Evolutionary conservation across 2,797 vertebrate genomes (phyloP).

Genomic region (Zenarchopterus dispar): DNA sequence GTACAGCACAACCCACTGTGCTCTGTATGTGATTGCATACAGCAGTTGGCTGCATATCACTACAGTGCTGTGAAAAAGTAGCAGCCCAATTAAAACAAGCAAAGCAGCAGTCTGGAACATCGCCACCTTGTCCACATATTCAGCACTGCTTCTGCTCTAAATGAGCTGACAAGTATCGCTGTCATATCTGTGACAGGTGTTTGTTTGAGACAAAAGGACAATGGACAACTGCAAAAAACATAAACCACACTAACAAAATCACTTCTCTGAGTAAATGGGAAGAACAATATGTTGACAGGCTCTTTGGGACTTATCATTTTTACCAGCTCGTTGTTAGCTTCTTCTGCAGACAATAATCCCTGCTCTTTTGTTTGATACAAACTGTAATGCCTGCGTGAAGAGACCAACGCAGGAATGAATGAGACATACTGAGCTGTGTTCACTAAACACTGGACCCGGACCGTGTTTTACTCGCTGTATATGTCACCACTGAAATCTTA

Average conservation of each 20-base stretch:
- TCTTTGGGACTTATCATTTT: conserved; percentile 52
- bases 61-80: conserved; percentile 34
- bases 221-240: conserved; percentile 37
- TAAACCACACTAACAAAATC: conserved; percentile 45
- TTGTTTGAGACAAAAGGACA: conserved; percentile 65
- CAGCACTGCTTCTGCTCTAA: conserved; percentile 29
- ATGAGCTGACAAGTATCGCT: conserved; percentile 60
- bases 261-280: conserved; percentile 29
- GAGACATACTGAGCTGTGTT: conserved; percentile 21
- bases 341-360: conserved; percentile 47
- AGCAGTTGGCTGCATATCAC: conserved; percentile 45
- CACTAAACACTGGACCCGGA: conserved; percentile 10
- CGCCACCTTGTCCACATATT: conserved; percentile 31
- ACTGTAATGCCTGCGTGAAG: conserved; percentile 48
- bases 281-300: conserved; percentile 51
- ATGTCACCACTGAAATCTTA: conserved; percentile 20
- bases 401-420: conserved; percentile 12
- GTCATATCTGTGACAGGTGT: conserved; percentile 66
- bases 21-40: conserved; percentile 35
- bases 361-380: conserved; percentile 48
- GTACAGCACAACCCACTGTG: too few species aligned
- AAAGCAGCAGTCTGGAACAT: conserved; percentile 63
- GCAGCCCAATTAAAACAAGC: conserved; percentile 69
- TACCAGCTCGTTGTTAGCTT: conserved; percentile 55
- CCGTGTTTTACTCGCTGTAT: conserved; percentile 20